phyloP scores from a whole-genome alignment of 2,888 invertebrate genomes.

The Lingula anatina region DNA sequence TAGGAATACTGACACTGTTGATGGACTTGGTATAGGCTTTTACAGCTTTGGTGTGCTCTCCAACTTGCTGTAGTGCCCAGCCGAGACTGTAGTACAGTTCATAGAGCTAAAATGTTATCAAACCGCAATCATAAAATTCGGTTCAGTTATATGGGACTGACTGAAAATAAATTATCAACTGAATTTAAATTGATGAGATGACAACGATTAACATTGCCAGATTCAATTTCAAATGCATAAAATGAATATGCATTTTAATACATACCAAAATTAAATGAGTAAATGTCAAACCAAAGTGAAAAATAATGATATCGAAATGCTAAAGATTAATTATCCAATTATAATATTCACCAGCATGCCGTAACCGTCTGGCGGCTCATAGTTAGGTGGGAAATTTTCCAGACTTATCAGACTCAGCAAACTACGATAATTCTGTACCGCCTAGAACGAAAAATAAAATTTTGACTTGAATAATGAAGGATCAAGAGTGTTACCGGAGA shows the following conservation, averaged over 20 bases:
- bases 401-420: conserved; percentile 28
- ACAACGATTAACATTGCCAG: too few relatives aligned
- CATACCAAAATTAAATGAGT: not conserved
- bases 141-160: too few relatives aligned
- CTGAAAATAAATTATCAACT: too few relatives aligned
- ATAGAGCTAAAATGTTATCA: conserved; percentile 37
- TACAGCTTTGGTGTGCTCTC: conserved; percentile 28
- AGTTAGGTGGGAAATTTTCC: conserved; percentile 29
- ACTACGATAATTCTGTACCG: conserved; percentile 27
- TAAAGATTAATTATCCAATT: too few relatives aligned
- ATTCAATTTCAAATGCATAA: too few relatives aligned
- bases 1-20: conserved; percentile 30
- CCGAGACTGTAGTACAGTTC: conserved; percentile 39
- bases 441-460: conserved; percentile 15
- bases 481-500: too few relatives aligned
- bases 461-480: too few relatives aligned
- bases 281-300: not conserved
- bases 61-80: conserved; percentile 35
- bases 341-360: conserved; percentile 34
- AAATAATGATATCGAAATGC: not conserved
- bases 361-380: conserved; percentile 29
- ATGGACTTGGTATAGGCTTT: conserved; percentile 29
- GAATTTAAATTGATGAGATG: too few relatives aligned
- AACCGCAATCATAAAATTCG: too few relatives aligned
- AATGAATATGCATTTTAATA: not conserved